Percentiles rank a stretch among this genome's conserved stretches.
Evolutionary conservation across 2,888 invertebrate genomes (phyloP).

Genomic region (Strigamia transsilvanica): DNA sequence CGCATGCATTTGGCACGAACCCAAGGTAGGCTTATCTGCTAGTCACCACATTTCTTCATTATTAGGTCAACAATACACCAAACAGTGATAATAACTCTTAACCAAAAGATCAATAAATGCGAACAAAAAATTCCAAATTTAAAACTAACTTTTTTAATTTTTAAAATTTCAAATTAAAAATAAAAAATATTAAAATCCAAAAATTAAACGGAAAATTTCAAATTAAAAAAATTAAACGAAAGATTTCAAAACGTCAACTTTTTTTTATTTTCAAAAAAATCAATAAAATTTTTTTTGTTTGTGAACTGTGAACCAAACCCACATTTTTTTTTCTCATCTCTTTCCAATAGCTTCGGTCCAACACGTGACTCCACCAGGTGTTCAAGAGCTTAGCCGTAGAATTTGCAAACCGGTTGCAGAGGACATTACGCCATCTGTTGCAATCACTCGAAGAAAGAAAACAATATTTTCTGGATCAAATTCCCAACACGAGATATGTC

Average conservation of each 20-base stretch:
- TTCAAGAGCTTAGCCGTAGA: not conserved
- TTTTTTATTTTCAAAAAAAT: not conserved
- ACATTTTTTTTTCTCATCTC: not conserved
- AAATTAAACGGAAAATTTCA: too few relatives aligned
- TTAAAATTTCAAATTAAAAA: too few relatives aligned
- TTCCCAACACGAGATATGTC: not conserved
- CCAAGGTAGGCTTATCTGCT: not conserved
- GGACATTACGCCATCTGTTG: slow-evolving; percentile 5
- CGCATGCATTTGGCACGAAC: not conserved
- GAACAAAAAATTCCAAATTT: too few relatives aligned
- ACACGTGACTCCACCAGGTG: not conserved
- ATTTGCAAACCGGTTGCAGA: not conserved
- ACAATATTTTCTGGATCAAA: not conserved
- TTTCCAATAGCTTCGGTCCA: not conserved
- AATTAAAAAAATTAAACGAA: too few relatives aligned
- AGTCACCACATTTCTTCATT: slow-evolving; percentile 8
- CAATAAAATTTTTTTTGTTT: not conserved
- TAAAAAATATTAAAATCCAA: too few relatives aligned
- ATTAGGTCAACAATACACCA: too few relatives aligned
- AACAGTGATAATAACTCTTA: too few relatives aligned
- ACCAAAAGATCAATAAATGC: too few relatives aligned
- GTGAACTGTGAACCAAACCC: not conserved
- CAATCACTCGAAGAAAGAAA: not conserved
- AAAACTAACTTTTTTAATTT: too few relatives aligned
- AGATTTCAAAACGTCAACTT: too few relatives aligned